phyloP scores from a whole-genome alignment of 2,113 vertebrate species.

The Podarcis cretensis region DNA sequence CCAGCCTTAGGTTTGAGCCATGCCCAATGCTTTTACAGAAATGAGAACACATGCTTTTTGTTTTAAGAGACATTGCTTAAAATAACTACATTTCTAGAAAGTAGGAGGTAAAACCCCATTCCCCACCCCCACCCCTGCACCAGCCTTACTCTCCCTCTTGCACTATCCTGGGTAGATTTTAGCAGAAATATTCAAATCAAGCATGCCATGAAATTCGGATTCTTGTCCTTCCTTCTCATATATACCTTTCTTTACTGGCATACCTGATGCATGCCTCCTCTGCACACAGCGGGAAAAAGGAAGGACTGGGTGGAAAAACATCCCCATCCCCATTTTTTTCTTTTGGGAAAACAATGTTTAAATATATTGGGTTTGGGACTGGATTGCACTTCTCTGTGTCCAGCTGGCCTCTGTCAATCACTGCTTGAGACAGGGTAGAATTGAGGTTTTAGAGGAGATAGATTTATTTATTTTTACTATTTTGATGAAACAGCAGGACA shows the following conservation, averaged over 20 bases:
- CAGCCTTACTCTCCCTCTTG: background rate
- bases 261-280: too few relatives aligned
- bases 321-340: conserved; percentile 19
- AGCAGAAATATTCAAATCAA: conserved; percentile 25
- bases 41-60: conserved; percentile 68
- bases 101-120: conserved; percentile 53
- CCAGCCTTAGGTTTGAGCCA: conserved; percentile 50
- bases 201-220: conserved; percentile 27
- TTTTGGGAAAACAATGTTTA: conserved; percentile 50
- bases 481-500: background rate
- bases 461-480: background rate
- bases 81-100: conserved; percentile 75
- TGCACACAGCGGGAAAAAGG: conserved; percentile 13
- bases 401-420: conserved; percentile 62
- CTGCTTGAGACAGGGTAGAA: conserved; percentile 54
- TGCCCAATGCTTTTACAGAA: conserved; percentile 37
- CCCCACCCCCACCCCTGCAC: background rate
- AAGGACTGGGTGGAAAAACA: conserved; percentile 46
- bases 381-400: conserved; percentile 64
- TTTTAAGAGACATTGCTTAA: conserved; percentile 72
- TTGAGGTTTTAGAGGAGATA: too few relatives aligned
- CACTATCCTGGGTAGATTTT: conserved; percentile 37
- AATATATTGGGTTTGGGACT: conserved; percentile 60
- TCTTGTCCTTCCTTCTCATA: conserved; percentile 8
- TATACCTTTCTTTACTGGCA: background rate